Percentiles rank a stretch among this genome's conserved stretches.
Conservation (phyloP, 92 coral and sea anemone species). For the Bergia sp. region DNA sequence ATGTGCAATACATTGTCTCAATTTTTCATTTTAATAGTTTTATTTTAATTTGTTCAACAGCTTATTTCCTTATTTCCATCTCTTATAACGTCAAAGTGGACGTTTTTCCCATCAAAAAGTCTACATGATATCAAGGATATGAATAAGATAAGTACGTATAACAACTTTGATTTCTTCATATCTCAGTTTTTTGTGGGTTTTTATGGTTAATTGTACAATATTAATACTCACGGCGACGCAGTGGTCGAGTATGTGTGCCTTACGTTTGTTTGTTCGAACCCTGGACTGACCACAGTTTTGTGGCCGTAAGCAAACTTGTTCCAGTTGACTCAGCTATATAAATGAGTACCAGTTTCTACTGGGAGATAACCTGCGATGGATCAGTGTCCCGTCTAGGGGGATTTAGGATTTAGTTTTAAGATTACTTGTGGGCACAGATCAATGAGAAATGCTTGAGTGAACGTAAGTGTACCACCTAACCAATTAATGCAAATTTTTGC, state of each 20-base stretch:
- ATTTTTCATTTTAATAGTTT: not conserved
- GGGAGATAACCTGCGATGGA: too few relatives aligned
- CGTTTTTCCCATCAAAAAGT: constrained; percentile 80
- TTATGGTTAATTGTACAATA: not conserved
- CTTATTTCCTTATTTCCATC: constrained; percentile 81
- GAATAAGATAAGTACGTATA: constrained; percentile 71
- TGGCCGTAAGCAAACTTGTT: too few relatives aligned
- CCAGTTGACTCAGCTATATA: too few relatives aligned
- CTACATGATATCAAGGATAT: constrained; percentile 76
- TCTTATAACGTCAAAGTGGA: constrained; percentile 81
- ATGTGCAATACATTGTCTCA: not conserved
- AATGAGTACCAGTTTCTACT: too few relatives aligned
- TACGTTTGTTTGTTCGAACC: too few relatives aligned
- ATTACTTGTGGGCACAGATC: not conserved
- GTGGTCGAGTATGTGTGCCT: too few relatives aligned
- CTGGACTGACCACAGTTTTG: too few relatives aligned
- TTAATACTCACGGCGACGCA: too few relatives aligned
- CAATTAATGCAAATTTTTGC: too few relatives aligned
- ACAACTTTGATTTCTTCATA: not conserved
- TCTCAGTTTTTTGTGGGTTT: not conserved
- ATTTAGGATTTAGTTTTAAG: not conserved
- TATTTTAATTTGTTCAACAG: constrained; percentile 50
- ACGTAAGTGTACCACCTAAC: too few relatives aligned
- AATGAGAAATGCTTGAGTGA: too few relatives aligned
- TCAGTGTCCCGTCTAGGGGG: too few relatives aligned